Evolutionary conservation across 2,113 vertebrate genomes (phyloP).

Genomic region (Podarcis cretensis): DNA sequence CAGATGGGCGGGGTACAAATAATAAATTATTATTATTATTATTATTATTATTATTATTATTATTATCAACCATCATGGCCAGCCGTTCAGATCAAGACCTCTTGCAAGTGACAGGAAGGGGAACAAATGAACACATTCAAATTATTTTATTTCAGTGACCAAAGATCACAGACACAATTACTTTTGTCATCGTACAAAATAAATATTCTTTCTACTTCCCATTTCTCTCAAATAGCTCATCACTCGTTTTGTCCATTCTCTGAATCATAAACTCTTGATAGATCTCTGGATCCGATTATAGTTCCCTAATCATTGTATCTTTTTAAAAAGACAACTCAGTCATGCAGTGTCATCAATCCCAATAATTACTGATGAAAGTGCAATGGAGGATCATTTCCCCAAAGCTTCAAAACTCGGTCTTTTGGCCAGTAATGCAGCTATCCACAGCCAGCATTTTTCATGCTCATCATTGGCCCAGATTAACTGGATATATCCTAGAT

Average conservation of each 20-base stretch:
- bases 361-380: neutral
- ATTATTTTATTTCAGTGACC: neutral
- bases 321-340: neutral
- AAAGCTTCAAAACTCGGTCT: neutral
- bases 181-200: neutral
- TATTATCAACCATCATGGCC: too few relatives aligned
- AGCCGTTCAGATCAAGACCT: constrained; percentile 14
- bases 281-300: neutral
- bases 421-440: neutral
- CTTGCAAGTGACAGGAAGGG: constrained; percentile 27
- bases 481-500: neutral
- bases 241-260: neutral
- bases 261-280: neutral
- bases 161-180: neutral
- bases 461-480: neutral
- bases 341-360: neutral
- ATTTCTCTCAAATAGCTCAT: neutral
- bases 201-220: neutral
- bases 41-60: too few relatives aligned
- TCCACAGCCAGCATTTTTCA: neutral
- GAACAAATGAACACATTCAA: neutral
- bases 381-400: neutral
- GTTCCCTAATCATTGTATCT: neutral
- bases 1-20: too few relatives aligned
- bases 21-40: too few relatives aligned